These are phyloP conservation scores for Lucinisca nassula DNA, from an alignment of 2,888 invertebrate species.

Conservation along the genomic window DNA sequence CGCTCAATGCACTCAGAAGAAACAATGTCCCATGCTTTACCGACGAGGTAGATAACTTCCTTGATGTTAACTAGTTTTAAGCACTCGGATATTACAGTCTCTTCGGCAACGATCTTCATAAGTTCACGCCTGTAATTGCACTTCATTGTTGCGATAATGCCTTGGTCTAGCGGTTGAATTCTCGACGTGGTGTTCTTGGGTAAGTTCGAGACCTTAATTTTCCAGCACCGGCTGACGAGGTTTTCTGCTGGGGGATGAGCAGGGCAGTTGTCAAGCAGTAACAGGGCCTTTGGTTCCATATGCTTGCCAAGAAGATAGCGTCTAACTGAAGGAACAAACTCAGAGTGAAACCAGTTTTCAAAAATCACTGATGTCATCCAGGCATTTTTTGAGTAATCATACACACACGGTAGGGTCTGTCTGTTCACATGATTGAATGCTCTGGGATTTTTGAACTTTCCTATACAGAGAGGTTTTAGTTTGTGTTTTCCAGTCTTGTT, in stretches of 20 bases:
- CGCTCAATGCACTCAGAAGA: not conserved
- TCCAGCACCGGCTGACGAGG: not conserved
- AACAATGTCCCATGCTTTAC: not conserved
- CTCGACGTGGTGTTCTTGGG: not conserved
- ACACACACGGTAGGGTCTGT: not conserved
- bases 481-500: slow-evolving; percentile 58
- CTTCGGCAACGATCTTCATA: not conserved
- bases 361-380: slow-evolving; percentile 49
- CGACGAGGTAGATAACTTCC: not conserved
- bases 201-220: not conserved
- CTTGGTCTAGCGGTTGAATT: not conserved
- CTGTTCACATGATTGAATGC: slow-evolving; percentile 38
- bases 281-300: slow-evolving; percentile 2
- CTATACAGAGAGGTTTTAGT: slow-evolving; percentile 48
- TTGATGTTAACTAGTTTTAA: not conserved
- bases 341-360: slow-evolving; percentile 27
- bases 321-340: slow-evolving; percentile 28
- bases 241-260: not conserved
- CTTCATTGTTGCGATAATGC: not conserved
- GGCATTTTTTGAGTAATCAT: slow-evolving; percentile 18
- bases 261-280: slow-evolving; percentile 29
- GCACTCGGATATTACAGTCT: not conserved
- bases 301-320: not conserved
- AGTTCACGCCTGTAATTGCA: not conserved
- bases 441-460: slow-evolving; percentile 33